Evolutionary conservation across 2,888 invertebrate species (phyloP).

Genomic region (Brassicogethes aeneus): DNA sequence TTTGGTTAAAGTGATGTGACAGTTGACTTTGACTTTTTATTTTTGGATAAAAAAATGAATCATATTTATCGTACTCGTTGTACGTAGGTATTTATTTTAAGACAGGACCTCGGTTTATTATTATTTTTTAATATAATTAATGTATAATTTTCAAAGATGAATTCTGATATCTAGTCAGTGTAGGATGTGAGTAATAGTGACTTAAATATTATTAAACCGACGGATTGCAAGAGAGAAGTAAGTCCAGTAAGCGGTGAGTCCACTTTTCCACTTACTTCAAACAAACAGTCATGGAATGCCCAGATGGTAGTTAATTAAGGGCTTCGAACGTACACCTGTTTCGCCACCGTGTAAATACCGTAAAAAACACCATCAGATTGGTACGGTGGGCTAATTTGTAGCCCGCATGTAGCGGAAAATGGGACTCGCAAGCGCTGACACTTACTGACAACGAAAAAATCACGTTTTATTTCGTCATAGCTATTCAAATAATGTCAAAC

Average conservation of each 20-base stretch:
- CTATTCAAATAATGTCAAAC: background rate
- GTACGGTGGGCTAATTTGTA: constrained; percentile 10
- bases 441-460: constrained; percentile 8
- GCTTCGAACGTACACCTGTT: constrained; percentile 15
- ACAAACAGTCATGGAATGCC: constrained; percentile 3
- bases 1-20: constrained; percentile 34
- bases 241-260: constrained; percentile 18
- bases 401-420: constrained; percentile 12
- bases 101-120: background rate
- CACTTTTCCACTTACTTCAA: constrained; percentile 16
- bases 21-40: constrained; percentile 29
- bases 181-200: background rate
- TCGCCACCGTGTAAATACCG: constrained; percentile 21
- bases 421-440: constrained; percentile 16
- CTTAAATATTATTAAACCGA: constrained; percentile 2
- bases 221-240: constrained; percentile 4
- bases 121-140: too few relatives aligned
- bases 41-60: constrained; percentile 25
- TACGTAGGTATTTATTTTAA: constrained; percentile 23
- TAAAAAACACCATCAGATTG: constrained; percentile 11
- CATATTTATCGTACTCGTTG: constrained; percentile 4
- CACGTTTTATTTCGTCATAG: background rate
- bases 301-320: constrained; percentile 1
- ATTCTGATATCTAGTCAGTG: background rate
- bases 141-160: too few relatives aligned